phyloP scores from a whole-genome alignment of 23 tunicate species.

The Corella eumyota region DNA sequence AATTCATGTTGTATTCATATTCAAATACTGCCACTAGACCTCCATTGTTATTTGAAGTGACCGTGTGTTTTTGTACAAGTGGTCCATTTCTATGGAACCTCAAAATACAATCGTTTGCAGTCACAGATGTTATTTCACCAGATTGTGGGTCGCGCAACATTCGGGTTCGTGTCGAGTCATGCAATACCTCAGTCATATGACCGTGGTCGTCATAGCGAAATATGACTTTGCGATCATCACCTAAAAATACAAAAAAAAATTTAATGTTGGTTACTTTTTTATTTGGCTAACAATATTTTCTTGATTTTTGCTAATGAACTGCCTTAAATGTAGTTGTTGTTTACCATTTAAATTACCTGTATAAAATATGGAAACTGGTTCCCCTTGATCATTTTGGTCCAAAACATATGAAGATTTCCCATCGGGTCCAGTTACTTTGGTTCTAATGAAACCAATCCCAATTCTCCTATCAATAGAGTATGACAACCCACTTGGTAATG shows the following conservation, averaged over 20 bases:
- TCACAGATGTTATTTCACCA: constrained; percentile 69
- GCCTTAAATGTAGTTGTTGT: background rate
- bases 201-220: constrained; percentile 85
- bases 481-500: constrained; percentile 52
- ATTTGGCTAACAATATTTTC: background rate
- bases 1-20: constrained; percentile 45
- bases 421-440: constrained; percentile 18
- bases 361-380: constrained; percentile 17
- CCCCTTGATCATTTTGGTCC: constrained; percentile 32
- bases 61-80: constrained; percentile 54
- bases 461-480: constrained; percentile 22
- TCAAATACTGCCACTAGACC: constrained; percentile 60
- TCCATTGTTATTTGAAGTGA: constrained; percentile 41
- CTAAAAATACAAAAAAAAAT: constrained; percentile 4
- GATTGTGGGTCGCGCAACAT: constrained; percentile 70
- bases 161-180: constrained; percentile 38
- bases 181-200: constrained; percentile 74
- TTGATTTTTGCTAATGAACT: background rate
- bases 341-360: constrained; percentile 17
- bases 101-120: constrained; percentile 41
- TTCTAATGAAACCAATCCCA: constrained; percentile 71
- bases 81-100: constrained; percentile 88
- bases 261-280: background rate
- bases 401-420: constrained; percentile 5
- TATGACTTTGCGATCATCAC: constrained; percentile 68